These are phyloP conservation scores for Semicossyphus pulcher DNA, from an alignment of 2,113 vertebrate genomes.

Conservation along the genomic window DNA sequence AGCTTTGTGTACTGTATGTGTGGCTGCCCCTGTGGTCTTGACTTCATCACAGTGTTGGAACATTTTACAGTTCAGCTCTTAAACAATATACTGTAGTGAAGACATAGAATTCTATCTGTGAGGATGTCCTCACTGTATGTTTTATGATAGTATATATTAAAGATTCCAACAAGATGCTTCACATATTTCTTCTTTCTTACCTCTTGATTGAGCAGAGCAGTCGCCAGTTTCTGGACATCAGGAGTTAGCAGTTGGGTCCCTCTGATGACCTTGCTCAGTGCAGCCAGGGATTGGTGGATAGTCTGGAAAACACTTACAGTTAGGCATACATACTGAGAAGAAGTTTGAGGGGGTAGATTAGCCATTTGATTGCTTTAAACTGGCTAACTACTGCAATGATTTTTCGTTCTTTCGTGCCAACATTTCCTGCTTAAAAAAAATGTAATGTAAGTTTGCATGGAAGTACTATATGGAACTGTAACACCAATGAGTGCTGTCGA, in stretches of 20 bases:
- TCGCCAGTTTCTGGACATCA: slow-evolving; percentile 92
- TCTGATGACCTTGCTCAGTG: slow-evolving; percentile 96
- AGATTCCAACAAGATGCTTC: neutral
- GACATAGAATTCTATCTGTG: neutral
- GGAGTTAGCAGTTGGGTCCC: slow-evolving; percentile 91
- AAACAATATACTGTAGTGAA: neutral
- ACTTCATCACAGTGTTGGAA: neutral
- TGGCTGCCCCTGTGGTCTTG: neutral
- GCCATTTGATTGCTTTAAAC: neutral
- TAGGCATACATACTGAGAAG: slow-evolving; percentile 23
- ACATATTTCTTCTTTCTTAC: slow-evolving; percentile 75
- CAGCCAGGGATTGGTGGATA: slow-evolving; percentile 95
- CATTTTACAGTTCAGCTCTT: neutral
- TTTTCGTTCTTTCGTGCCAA: no score
- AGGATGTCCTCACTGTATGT: neutral
- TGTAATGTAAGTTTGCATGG: no score
- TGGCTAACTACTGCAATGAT: neutral
- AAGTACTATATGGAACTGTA: no score
- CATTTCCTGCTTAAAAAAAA: no score
- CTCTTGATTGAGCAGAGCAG: slow-evolving; percentile 94
- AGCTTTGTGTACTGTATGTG: neutral
- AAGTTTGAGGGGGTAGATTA: neutral
- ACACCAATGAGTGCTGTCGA: no score
- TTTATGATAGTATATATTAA: neutral
- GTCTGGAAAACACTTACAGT: slow-evolving; percentile 63